These are phyloP conservation scores for Ictidomys tridecemlineatus DNA, from an alignment of 2,113 vertebrate species.

Conservation along the genomic window DNA sequence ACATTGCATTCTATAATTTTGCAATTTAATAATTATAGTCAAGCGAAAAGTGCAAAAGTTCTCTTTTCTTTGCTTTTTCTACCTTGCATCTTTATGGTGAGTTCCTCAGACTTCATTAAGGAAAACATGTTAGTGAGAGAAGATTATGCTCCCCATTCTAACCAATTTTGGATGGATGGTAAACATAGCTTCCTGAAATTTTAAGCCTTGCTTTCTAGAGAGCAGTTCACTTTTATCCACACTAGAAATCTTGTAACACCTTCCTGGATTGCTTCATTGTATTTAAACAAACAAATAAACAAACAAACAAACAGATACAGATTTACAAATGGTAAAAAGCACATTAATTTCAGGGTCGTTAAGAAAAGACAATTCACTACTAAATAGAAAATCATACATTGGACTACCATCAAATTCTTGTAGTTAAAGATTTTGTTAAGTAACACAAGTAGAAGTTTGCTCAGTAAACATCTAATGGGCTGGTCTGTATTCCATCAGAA, in stretches of 20 bases:
- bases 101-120: slow-evolving; percentile 33
- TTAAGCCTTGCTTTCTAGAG: slow-evolving; percentile 56
- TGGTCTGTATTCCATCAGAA: background rate
- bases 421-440: slow-evolving; percentile 61
- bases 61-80: background rate
- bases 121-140: background rate
- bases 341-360: slow-evolving; percentile 35
- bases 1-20: slow-evolving; percentile 67
- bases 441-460: slow-evolving; percentile 40
- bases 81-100: slow-evolving; percentile 45
- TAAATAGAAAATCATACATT: slow-evolving; percentile 42
- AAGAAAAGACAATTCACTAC: slow-evolving; percentile 50
- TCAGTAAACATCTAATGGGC: slow-evolving; percentile 20
- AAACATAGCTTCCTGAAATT: slow-evolving; percentile 50
- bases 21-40: slow-evolving; percentile 75
- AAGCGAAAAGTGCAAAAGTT: slow-evolving; percentile 40
- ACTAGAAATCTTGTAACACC: slow-evolving; percentile 42
- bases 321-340: slow-evolving; percentile 54
- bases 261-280: slow-evolving; percentile 26
- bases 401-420: slow-evolving; percentile 25
- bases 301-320: slow-evolving; percentile 56
- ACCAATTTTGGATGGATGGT: slow-evolving; percentile 26
- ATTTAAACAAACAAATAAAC: slow-evolving; percentile 64
- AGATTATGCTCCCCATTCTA: slow-evolving; percentile 20
- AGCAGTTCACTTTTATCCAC: slow-evolving; percentile 50